These are phyloP conservation scores for Poecilia wingei DNA, from an alignment of 2,797 vertebrate species.

Conservation along the genomic window DNA sequence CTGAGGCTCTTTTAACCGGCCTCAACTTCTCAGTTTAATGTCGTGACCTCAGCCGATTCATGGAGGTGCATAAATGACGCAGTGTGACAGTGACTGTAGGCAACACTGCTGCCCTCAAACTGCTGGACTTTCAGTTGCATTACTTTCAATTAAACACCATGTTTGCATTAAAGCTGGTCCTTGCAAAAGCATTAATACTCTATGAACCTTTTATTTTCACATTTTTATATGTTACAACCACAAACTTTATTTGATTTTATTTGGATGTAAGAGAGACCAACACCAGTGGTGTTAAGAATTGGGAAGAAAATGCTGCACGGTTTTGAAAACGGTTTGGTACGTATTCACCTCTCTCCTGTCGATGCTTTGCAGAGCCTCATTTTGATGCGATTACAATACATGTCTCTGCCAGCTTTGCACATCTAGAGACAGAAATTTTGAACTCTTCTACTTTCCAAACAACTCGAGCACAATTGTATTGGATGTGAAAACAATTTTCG, in stretches of 20 bases:
- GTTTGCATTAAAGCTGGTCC: too few species aligned
- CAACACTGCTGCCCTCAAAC: constrained; percentile 7
- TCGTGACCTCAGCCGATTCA: constrained; percentile 53
- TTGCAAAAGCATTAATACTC: background rate
- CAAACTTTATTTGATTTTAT: background rate
- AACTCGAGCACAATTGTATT: background rate
- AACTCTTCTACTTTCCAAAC: background rate
- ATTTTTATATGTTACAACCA: background rate
- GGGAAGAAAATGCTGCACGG: background rate
- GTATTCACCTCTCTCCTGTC: background rate
- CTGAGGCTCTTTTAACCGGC: constrained; percentile 27
- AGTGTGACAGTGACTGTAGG: constrained; percentile 31
- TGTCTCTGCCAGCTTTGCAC: background rate
- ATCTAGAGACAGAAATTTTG: background rate
- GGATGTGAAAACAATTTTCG: background rate
- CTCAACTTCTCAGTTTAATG: constrained; percentile 24
- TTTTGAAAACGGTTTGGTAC: background rate
- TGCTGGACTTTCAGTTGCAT: background rate
- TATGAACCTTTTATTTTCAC: background rate
- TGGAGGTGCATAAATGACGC: constrained; percentile 23
- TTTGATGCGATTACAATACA: background rate
- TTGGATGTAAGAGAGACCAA: background rate
- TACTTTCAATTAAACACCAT: background rate
- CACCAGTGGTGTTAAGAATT: background rate
- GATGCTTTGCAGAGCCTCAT: background rate